Base-by-base conservation (phyloP, 2,888 invertebrate species). In the Epistrophella euchroma region DNA sequence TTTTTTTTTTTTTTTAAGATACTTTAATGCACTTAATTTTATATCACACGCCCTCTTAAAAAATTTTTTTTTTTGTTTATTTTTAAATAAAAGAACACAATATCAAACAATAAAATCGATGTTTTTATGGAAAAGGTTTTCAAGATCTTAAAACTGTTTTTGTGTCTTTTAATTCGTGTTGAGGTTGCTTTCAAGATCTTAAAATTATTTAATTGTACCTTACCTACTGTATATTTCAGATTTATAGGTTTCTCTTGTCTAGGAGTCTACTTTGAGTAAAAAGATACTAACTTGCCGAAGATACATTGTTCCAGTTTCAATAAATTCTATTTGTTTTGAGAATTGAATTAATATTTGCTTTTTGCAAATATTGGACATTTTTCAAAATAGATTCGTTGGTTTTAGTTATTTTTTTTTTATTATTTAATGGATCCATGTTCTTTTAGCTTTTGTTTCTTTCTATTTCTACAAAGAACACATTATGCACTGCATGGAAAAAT, bases 361-460 rank as follows among this genome's bases (percentile, higher is more conserved):
- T 58, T 60, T 28, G 80, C 71, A 84, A 84, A 79, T 79, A 70
- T 84, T 79, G 74, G 55, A 17, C n/a, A 22, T 28, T 58, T 64
- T 64, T 68, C 17, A 56, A 79, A 84, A 84, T 79, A 84, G 70
- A 84, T 58, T 79, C 56, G 60, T 19, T 22, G 10, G 5, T 47
- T 28, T 28, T 19, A n/a, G n/a, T 62, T 17, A 9, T 9, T 45
- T n/a, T n/a, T 25, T 76, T 60, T 40, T 56, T 50, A 50, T n/a
- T 11, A 22, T 50, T 80, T 74, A 81, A 71, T 81, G 77, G 58
- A 47, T 52, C 43, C 81, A 72, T 43, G 58, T 45, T 56, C 22
- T 22, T 55, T 17, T 37, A 45, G 35, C 4, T 40, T 19, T 7
- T 3, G 0, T 3, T 2, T 37, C 13, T 17, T 17, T 1, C 10